Percentiles rank a stretch among this genome's conserved stretches.
Evolutionary conservation across 2,888 invertebrate genomes (phyloP).

Genomic region (Drosophila infuscata): DNA sequence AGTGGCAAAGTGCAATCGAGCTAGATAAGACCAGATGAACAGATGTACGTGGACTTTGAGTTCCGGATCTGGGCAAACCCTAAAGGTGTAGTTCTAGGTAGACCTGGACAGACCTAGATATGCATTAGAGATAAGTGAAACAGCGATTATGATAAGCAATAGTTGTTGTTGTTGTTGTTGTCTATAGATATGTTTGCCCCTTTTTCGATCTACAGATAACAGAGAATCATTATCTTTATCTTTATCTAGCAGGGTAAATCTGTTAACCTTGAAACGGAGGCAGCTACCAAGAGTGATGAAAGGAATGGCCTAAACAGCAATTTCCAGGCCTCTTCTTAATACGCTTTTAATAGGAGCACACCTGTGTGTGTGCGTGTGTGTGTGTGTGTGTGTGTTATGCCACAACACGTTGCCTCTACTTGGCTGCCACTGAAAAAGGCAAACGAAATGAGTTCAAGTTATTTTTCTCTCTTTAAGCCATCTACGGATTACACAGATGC

Average conservation of each 20-base stretch:
- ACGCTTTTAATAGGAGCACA: background rate
- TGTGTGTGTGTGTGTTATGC: background rate
- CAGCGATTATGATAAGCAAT: background rate
- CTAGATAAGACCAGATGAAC: background rate
- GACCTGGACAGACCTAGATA: background rate
- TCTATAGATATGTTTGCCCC: too few species aligned
- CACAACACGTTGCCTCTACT: background rate
- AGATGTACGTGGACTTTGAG: background rate
- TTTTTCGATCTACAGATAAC: too few species aligned
- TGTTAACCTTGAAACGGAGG: too few species aligned
- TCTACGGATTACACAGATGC: constrained; percentile 31
- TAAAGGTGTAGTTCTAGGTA: background rate
- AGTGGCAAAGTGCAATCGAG: background rate
- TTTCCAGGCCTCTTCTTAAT: background rate
- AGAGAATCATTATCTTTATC: too few species aligned
- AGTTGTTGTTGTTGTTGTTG: background rate
- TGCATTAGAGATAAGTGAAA: background rate
- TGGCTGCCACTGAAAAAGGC: constrained; percentile 33
- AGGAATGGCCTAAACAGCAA: background rate
- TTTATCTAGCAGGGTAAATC: too few species aligned
- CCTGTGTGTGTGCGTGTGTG: background rate
- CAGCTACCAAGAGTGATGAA: too few species aligned
- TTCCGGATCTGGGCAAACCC: background rate
- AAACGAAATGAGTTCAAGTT: constrained; percentile 46
- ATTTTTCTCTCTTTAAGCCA: constrained; percentile 8